These are phyloP conservation scores for Megalops cyprinoides DNA, from an alignment of 2,797 vertebrate species.

Conservation along the genomic window DNA sequence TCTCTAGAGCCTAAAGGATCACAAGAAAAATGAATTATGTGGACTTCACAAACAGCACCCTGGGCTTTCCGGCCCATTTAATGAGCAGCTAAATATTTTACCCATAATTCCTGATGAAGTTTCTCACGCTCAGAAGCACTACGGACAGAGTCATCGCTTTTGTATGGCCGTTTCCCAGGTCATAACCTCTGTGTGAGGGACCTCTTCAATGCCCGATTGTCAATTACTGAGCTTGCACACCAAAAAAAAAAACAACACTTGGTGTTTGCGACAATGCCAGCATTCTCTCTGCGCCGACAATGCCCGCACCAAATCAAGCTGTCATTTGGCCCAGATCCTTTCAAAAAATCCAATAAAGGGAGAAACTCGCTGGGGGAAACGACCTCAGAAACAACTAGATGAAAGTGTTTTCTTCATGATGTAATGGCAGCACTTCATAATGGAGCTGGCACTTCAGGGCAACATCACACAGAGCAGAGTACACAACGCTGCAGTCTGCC, in stretches of 20 bases:
- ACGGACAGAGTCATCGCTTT: not conserved
- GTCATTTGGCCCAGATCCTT: constrained; percentile 4
- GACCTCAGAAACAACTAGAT: not conserved
- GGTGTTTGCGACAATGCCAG: not conserved
- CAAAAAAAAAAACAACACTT: not conserved
- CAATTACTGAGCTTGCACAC: not conserved
- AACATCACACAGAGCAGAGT: not conserved
- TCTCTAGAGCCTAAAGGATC: not conserved
- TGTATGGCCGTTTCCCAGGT: not conserved
- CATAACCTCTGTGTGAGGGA: not conserved
- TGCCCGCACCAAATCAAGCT: too few species aligned
- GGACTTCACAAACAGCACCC: not conserved
- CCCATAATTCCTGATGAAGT: not conserved
- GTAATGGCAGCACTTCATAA: not conserved
- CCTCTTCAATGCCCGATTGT: not conserved
- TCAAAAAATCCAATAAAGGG: constrained; percentile 13
- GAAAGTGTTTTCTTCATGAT: not conserved
- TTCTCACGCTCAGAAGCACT: constrained; percentile 5
- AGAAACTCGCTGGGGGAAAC: not conserved
- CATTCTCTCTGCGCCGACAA: not conserved
- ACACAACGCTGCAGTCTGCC: not conserved
- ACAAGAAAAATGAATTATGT: not conserved
- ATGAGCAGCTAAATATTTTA: not conserved
- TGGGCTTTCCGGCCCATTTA: not conserved
- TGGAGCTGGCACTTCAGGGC: not conserved